Conservation (phyloP, 2,888 invertebrate genomes). For the Scaptodrosophila latifasciaeformis region DNA sequence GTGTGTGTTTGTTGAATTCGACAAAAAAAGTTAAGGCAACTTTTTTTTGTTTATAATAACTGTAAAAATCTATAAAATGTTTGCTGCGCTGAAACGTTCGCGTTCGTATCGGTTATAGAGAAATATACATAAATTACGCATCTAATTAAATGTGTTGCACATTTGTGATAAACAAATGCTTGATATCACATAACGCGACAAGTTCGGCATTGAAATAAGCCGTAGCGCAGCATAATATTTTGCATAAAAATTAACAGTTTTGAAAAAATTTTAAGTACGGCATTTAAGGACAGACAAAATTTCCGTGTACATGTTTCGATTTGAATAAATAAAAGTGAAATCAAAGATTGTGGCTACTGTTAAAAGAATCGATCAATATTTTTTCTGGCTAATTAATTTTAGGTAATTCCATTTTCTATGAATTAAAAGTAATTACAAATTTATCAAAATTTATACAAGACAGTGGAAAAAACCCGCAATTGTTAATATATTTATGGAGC, state of each 20-base stretch:
- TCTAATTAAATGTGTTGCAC: background rate
- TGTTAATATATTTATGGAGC: too few species aligned
- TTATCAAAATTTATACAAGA: too few species aligned
- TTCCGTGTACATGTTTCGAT: too few species aligned
- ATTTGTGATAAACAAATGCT: background rate
- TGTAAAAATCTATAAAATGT: too few species aligned
- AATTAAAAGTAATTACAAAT: constrained; percentile 43
- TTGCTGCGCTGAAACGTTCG: too few species aligned
- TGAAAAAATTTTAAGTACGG: constrained; percentile 14
- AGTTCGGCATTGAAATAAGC: background rate
- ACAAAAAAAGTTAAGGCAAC: too few species aligned
- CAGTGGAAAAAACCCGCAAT: too few species aligned
- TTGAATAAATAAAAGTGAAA: too few species aligned
- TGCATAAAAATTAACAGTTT: background rate
- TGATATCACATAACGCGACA: background rate
- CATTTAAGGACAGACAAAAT: too few species aligned
- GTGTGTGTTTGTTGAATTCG: too few species aligned
- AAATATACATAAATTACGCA: background rate
- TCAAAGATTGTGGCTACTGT: too few species aligned
- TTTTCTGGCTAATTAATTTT: constrained; percentile 15
- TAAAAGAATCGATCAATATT: background rate
- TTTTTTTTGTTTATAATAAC: too few species aligned
- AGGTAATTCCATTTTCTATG: constrained; percentile 34
- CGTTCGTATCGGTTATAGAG: background rate
- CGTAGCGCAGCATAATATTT: background rate